Percentiles rank a stretch among this genome's conserved stretches.
Evolutionary conservation across 2,888 invertebrate species (phyloP).

Genomic region (Cheilosia vulpina): DNA sequence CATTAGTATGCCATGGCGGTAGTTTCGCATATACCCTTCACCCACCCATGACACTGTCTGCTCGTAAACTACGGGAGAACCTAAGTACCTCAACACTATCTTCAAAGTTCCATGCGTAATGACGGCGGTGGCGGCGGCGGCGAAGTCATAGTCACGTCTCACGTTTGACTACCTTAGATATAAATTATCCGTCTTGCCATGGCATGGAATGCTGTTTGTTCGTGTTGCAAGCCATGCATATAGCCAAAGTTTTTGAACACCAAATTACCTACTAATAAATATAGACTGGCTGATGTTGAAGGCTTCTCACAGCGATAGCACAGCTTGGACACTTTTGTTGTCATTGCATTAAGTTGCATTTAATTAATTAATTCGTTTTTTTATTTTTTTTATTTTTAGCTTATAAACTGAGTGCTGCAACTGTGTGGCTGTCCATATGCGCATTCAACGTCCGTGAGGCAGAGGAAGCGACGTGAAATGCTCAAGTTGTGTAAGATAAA

Average conservation of each 20-base stretch:
- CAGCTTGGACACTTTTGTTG: conserved; percentile 11
- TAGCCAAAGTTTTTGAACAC: conserved; percentile 9
- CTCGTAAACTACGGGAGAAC: conserved; percentile 63
- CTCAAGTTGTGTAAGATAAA: conserved; percentile 81
- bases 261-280: neutral
- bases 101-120: conserved; percentile 63
- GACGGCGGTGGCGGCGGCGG: conserved; percentile 33
- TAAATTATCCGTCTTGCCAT: conserved; percentile 52
- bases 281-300: conserved; percentile 11
- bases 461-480: conserved; percentile 76
- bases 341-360: conserved; percentile 30
- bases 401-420: conserved; percentile 1
- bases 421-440: neutral
- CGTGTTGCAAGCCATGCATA: conserved; percentile 40
- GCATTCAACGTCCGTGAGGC: conserved; percentile 9
- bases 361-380: conserved; percentile 12
- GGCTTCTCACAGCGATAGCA: conserved; percentile 12
- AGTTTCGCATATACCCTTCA: conserved; percentile 46
- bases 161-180: conserved; percentile 43
- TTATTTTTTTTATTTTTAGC: conserved; percentile 26
- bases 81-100: conserved; percentile 47
- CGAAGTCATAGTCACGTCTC: conserved; percentile 70
- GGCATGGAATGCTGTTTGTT: conserved; percentile 27
- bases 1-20: conserved; percentile 68
- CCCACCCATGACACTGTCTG: conserved; percentile 42